Evolutionary conservation across 2,888 invertebrate species (phyloP).

Genomic region (Prosopocoilus inquinatus): DNA sequence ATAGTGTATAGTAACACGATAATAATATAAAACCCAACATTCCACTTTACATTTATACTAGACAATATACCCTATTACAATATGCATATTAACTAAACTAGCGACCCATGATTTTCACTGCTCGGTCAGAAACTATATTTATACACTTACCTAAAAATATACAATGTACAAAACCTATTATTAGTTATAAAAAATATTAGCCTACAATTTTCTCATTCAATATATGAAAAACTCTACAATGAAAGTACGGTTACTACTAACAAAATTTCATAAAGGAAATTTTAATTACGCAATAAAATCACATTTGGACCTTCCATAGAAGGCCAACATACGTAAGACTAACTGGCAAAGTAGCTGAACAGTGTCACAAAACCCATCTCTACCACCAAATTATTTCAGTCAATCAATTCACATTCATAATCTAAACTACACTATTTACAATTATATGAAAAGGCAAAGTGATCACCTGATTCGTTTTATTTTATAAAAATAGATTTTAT

Average conservation of each 20-base stretch:
- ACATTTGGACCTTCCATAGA: conserved; percentile 30
- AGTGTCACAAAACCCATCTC: conserved; percentile 34
- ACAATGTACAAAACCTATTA: conserved; percentile 52
- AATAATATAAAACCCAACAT: conserved; percentile 36
- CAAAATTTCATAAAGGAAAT: conserved; percentile 22
- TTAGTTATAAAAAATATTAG: conserved; percentile 49
- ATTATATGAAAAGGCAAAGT: conserved; percentile 46
- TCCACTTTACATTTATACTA: conserved; percentile 35
- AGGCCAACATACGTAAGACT: conserved; percentile 24
- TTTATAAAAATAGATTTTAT: conserved; percentile 29
- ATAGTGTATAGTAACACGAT: conserved; percentile 20
- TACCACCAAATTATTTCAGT: conserved; percentile 33
- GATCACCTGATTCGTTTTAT: conserved; percentile 44
- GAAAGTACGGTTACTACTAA: conserved; percentile 27
- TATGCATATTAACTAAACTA: conserved; percentile 17
- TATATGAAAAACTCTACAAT: conserved; percentile 16
- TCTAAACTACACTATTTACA: conserved; percentile 40
- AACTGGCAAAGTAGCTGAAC: conserved; percentile 31
- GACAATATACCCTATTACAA: conserved; percentile 28
- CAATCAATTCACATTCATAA: conserved; percentile 30
- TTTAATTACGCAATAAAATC: conserved; percentile 24
- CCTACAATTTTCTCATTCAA: conserved; percentile 27
- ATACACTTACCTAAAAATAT: conserved; percentile 43
- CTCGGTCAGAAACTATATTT: conserved; percentile 27
- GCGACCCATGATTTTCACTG: conserved; percentile 3